Base-by-base conservation (phyloP, 2,797 vertebrate species). In the Gymnothorax reevesii region DNA sequence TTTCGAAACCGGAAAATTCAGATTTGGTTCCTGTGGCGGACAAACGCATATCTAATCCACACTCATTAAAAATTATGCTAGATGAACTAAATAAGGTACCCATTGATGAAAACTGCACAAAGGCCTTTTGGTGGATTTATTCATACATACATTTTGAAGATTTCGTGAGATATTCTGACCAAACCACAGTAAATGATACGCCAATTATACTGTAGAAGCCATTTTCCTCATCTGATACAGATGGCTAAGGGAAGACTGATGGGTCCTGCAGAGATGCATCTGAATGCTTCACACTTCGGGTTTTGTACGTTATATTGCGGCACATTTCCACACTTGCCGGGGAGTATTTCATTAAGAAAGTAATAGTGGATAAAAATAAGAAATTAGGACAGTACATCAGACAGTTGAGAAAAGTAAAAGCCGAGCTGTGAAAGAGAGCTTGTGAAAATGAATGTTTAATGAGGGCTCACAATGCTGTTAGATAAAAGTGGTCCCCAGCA, bases 381-480 rank as follows among this genome's bases (percentile, higher is more conserved):
- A 42, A 77, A 77, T 77, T 49, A 73, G 73, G 33, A 77, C 20
- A 52, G 73, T 25, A 22, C 55, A 33, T 55, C 10, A n/a, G 77
- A 80, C 77, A 80, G 77, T 8, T 64, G 17, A 84, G 60, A 85
- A 17, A 71, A 85, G 49, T 52, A 57, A 71, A 54, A 71, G n/a
- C 20, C 12, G 64, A n/a, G 17, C n/a, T n/a, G 12, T 73, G 33
- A 57, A 55, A 54, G 22, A 57, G 57, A 57, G 66, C 9, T 55
- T 57, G 4, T 25, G n/a, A 27, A 71, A 73, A 49, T 85, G 12
- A 71, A 73, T 85, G 66, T 85, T 85, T 73, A 66, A 85, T 85
- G n/a, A 64, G 22, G 73, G 9, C 57, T 60, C 59, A 22, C 57
- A 83, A 9, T 49, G 59, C 60, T 49, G 83, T 84, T 64, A 49